Percentiles rank a stretch among this genome's conserved stretches.
Conservation (phyloP, 2,888 invertebrate genomes). For the Ashinkailepas kermadecensis region DNA sequence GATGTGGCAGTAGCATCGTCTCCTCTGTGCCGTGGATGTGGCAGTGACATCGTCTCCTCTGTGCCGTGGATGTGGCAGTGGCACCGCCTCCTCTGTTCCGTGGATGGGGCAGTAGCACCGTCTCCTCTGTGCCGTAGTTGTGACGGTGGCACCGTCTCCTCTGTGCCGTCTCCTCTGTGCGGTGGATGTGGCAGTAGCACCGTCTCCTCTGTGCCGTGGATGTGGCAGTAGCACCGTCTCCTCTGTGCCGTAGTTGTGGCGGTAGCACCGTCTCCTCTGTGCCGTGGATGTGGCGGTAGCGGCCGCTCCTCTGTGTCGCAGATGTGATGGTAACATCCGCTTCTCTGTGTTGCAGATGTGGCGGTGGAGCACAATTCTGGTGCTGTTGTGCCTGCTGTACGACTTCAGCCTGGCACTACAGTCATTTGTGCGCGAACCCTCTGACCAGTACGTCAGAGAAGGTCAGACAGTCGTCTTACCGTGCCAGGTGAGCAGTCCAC, state of each 20-base stretch:
- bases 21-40: too few relatives aligned
- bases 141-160: too few relatives aligned
- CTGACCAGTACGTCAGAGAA: slow-evolving; percentile 79
- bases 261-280: too few relatives aligned
- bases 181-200: background rate
- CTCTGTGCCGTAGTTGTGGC: too few relatives aligned
- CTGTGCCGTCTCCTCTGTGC: too few relatives aligned
- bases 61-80: too few relatives aligned
- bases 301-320: background rate
- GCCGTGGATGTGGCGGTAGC: background rate
- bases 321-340: background rate
- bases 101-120: too few relatives aligned
- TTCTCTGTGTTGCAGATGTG: background rate
- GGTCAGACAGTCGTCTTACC: slow-evolving; percentile 84
- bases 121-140: too few relatives aligned
- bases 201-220: background rate
- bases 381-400: background rate
- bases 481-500: slow-evolving; percentile 46
- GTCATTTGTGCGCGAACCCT: slow-evolving; percentile 84
- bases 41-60: too few relatives aligned
- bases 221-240: background rate
- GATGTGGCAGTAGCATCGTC: too few relatives aligned
- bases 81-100: too few relatives aligned
- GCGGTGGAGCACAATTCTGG: background rate
- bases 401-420: slow-evolving; percentile 47